These are phyloP conservation scores for Drosophila barbarae DNA, from an alignment of 2,888 invertebrate species.

Conservation along the genomic window DNA sequence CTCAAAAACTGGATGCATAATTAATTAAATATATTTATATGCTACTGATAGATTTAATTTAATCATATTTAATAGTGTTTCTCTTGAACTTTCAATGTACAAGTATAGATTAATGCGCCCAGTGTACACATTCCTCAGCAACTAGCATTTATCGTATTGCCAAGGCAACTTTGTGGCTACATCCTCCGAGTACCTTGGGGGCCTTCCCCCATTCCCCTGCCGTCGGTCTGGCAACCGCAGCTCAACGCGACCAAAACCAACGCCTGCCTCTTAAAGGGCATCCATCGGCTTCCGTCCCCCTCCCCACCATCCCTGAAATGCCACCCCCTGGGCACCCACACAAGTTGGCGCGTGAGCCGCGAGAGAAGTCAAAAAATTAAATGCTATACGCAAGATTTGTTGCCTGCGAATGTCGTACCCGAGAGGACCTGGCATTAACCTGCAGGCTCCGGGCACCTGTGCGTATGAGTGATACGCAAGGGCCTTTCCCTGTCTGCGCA, in stretches of 20 bases:
- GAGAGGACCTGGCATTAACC: conserved; percentile 19
- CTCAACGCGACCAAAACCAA: conserved; percentile 13
- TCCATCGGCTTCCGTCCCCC: background rate
- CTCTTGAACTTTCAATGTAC: too few relatives aligned
- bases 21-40: too few relatives aligned
- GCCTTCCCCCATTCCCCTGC: background rate
- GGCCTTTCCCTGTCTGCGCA: conserved; percentile 28
- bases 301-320: background rate
- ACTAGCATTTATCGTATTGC: conserved; percentile 15
- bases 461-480: conserved; percentile 58
- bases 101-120: background rate
- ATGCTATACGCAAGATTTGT: conserved; percentile 62
- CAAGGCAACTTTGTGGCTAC: conserved; percentile 50
- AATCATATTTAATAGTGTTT: background rate
- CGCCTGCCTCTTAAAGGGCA: conserved; percentile 4
- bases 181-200: conserved; percentile 4
- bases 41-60: too few relatives aligned
- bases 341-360: conserved; percentile 43
- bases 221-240: conserved; percentile 19
- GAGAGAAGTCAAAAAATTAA: conserved; percentile 61
- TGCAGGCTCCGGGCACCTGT: conserved; percentile 25
- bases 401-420: conserved; percentile 34
- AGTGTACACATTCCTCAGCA: conserved; percentile 9
- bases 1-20: too few relatives aligned
- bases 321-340: conserved; percentile 13